Conservation (phyloP, 2,113 vertebrate genomes). For the Prunella fulvescens region DNA sequence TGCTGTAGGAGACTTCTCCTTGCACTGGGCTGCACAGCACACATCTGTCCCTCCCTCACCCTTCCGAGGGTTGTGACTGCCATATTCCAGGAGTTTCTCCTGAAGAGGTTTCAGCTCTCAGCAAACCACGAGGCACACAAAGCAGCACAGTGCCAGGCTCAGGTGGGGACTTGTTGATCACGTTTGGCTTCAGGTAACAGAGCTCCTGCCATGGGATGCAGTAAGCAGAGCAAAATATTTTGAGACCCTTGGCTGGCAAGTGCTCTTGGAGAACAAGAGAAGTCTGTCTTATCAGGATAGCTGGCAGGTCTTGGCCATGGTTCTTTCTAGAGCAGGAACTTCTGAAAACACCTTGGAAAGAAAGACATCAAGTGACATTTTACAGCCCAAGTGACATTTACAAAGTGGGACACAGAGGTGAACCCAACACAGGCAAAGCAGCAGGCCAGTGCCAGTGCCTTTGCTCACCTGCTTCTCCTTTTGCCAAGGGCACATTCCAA, state of each 20-base stretch:
- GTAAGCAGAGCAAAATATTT: background rate
- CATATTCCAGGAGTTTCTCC: background rate
- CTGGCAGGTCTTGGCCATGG: background rate
- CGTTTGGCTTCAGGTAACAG: background rate
- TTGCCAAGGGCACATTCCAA: background rate
- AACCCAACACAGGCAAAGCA: background rate
- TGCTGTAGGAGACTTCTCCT: background rate
- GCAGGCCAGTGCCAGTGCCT: background rate
- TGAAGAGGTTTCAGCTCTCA: background rate
- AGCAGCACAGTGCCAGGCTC: background rate
- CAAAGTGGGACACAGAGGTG: background rate
- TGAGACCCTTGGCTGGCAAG: background rate
- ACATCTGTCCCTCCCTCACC: background rate
- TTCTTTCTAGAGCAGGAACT: background rate
- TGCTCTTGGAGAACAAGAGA: background rate
- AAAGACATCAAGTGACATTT: background rate
- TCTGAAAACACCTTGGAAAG: background rate
- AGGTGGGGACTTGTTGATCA: background rate
- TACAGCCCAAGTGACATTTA: constrained; percentile 16
- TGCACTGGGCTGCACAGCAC: background rate
- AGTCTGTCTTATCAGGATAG: background rate
- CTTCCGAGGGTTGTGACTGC: background rate
- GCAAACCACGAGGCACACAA: background rate
- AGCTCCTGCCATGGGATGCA: background rate
- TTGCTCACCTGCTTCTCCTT: background rate